Base-by-base conservation (phyloP, 2,113 vertebrate species). In the Lampris incognitus region DNA sequence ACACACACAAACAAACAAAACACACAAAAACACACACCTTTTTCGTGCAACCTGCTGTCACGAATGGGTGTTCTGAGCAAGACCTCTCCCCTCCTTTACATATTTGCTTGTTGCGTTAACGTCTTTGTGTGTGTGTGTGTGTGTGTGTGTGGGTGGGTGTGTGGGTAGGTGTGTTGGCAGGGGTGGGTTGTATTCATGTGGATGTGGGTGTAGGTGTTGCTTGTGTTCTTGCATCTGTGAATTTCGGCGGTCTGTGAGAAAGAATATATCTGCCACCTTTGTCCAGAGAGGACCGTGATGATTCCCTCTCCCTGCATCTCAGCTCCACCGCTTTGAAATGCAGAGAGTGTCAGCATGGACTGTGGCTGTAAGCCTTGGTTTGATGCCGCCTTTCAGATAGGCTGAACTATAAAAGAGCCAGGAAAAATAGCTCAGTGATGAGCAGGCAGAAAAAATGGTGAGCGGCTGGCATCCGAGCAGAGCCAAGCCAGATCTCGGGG, bases 321-420 rank as follows among this genome's bases (percentile, higher is more conserved):
- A 56, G 42, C 62, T 38, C 70, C 71, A 49, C 50, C 83, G 81
- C 85, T 87, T 90, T 89, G 66, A 89, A 87, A 92, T 91, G 86
- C 91, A 89, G 79, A 85, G 78, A 69, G 87, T 64, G 49, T 85
- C 46, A 1, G 57, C 0, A 1, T 72, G 58, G 68, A 81, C 78
- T 78, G 73, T 84, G 74, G 74, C 68, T 79, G 24, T 24, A 77
- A 87, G 74, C 83, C 74, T 4, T 62, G 75, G 66, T 59, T 63
- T 74, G 89, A 89, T 87, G 78, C 84, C 74, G 83, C 79, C 69
- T 88, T 90, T 88, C 80, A 88, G 83, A 92, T 74, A 85, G 58
- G 80, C 58, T 74, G 67, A 89, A 88, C 78, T 79, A 82, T 85
- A 89, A 86, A 83, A 88, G 66, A 69, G 85, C 79, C 37, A 44